A percentile compares a stretch with the other conserved stretches of the same genome.
These are phyloP conservation scores for Lithophane leautieri DNA, from an alignment of 2,888 invertebrate species.

Conservation along the genomic window DNA sequence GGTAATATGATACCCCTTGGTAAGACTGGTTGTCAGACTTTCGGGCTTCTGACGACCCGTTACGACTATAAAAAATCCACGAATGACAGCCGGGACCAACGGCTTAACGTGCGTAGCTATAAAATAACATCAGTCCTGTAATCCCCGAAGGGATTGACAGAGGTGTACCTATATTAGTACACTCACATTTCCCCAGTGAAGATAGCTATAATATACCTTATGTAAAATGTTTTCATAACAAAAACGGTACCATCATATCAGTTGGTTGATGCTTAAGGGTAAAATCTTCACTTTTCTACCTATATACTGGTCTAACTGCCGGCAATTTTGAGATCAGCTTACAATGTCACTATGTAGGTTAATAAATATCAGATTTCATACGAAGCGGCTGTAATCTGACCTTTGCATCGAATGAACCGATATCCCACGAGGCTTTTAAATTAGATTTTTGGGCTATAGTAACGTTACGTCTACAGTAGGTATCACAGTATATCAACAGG, in stretches of 20 bases:
- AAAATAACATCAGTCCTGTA: neutral
- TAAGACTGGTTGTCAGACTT: too few relatives aligned
- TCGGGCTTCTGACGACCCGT: too few relatives aligned
- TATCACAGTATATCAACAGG: too few relatives aligned
- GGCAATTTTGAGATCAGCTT: neutral
- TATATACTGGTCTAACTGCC: neutral
- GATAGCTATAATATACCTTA: neutral
- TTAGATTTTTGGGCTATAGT: slow-evolving; percentile 13
- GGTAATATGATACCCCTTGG: too few relatives aligned
- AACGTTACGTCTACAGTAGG: neutral
- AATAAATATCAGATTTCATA: slow-evolving; percentile 22
- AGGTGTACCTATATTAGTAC: neutral
- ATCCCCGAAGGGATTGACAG: neutral
- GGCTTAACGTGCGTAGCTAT: too few relatives aligned
- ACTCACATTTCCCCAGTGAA: neutral
- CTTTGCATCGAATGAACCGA: slow-evolving; percentile 1
- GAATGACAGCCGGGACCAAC: too few relatives aligned
- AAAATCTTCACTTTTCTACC: neutral
- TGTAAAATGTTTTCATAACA: neutral
- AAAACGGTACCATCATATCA: neutral
- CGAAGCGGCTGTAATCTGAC: slow-evolving; percentile 16
- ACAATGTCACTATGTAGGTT: slow-evolving; percentile 12
- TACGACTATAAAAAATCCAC: too few relatives aligned
- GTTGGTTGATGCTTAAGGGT: neutral
- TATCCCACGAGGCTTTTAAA: neutral